Base-by-base conservation (phyloP, 2,797 vertebrate species). In the Caiman crocodilus region DNA sequence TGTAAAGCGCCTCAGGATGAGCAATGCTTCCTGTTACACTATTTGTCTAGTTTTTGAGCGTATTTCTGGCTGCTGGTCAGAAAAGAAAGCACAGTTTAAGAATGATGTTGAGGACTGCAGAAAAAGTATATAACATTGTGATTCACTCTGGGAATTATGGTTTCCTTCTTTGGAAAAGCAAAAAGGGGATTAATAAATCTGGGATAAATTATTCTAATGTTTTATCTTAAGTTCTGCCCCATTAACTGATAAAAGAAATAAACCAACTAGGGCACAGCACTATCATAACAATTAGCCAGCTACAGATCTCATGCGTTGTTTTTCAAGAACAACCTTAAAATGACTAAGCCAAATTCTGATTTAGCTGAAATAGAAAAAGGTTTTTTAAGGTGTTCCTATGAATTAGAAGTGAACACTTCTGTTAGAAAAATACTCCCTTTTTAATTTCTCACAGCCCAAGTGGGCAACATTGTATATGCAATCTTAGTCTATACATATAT, bases 111-210 rank as follows among this genome's bases (percentile, higher is more conserved):
- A 4, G 35, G 88, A 90, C 92, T 23, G 28, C 42, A 89, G 60
- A 64, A 93, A 91, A 80, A 55, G 60, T 42, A 9, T 25, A 30
- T 26, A 18, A 21, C 59, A 23, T 85, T 30, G 55, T 3, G 6
- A 85, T 2, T 30, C 5, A 64, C 5, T 50, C 42, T 50, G 42
- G 42, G 42, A 50, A 50, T 50, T 50, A 50, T 76, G 76, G 32
- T 71, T 71, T 23, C 18, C 30, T 71, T 7, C 13, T 71, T 42
- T 71, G 32, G 67, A 94, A 92, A 87, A 82, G 2, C 14, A 76
- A 18, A 2, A 12, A 0, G 0, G 63, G n/a, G n/a, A n/a, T n/a
- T n/a, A n/a, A n/a, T n/a, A n/a, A 10, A 50, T 10, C 42, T 0
- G 2, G 80, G 58, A 30, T 59, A 79, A 74, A 79, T 12, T 2